These are phyloP conservation scores for Hirtodrosophila trivittata DNA, from an alignment of 2,888 invertebrate genomes.

Conservation along the genomic window DNA sequence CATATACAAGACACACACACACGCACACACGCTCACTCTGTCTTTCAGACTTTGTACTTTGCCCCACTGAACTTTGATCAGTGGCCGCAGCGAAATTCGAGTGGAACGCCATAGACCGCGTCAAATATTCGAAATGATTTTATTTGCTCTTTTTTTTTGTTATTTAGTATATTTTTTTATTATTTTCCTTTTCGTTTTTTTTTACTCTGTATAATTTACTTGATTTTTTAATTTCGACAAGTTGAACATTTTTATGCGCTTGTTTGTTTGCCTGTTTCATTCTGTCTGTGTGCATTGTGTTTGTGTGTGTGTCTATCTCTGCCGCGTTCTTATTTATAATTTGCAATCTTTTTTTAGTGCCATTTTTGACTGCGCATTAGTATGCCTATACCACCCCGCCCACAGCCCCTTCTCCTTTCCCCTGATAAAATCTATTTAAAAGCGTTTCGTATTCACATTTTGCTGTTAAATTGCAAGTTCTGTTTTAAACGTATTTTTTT, in stretches of 20 bases:
- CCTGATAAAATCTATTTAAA: not conserved
- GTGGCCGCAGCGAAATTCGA: constrained; percentile 35
- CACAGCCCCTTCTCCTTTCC: no score
- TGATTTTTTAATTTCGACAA: constrained; percentile 48
- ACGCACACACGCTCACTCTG: constrained; percentile 9
- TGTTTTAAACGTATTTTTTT: not conserved
- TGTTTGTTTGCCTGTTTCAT: constrained; percentile 12
- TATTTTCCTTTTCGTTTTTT: constrained; percentile 9
- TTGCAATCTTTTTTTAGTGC: constrained; percentile 46
- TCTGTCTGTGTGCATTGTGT: constrained; percentile 4
- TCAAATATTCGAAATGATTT: constrained; percentile 53
- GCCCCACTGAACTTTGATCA: constrained; percentile 80
- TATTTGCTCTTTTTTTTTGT: constrained; percentile 14
- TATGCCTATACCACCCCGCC: not conserved
- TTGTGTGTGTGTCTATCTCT: constrained; percentile 3
- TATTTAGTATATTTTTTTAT: constrained; percentile 20
- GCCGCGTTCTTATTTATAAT: constrained; percentile 56
- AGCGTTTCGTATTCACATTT: not conserved
- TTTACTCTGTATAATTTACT: constrained; percentile 33
- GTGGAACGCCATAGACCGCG: constrained; percentile 38
- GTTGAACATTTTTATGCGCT: constrained; percentile 31
- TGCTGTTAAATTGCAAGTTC: not conserved
- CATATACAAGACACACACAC: constrained; percentile 6
- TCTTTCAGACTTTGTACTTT: constrained; percentile 80
- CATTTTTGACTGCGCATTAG: constrained; percentile 54